Conservation (phyloP, 2,797 vertebrate genomes). For the Sphaeramia orbicularis region DNA sequence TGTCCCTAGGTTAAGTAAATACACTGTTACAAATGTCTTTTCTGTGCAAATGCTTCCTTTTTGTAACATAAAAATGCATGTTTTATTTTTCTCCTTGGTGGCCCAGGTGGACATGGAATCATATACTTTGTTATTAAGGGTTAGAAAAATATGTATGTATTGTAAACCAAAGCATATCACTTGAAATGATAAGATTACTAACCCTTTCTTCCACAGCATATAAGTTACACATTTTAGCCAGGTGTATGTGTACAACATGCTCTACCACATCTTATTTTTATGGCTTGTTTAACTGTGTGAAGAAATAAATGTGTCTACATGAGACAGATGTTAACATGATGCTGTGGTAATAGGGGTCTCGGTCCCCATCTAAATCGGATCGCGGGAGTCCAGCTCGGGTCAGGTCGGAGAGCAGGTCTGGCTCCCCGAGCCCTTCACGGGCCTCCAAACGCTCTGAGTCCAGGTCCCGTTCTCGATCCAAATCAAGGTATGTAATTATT, state of each 20-base stretch:
- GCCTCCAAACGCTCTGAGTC: slow-evolving; percentile 92
- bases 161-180: slow-evolving; percentile 47
- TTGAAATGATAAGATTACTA: slow-evolving; percentile 81
- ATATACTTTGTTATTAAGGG: slow-evolving; percentile 48
- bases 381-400: slow-evolving; percentile 90
- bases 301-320: slow-evolving; percentile 40
- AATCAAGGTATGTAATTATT: slow-evolving; percentile 88
- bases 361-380: slow-evolving; percentile 94
- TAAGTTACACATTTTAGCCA: slow-evolving; percentile 58
- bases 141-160: slow-evolving; percentile 54
- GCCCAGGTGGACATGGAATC: slow-evolving; percentile 89
- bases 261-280: slow-evolving; percentile 32
- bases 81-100: slow-evolving; percentile 88
- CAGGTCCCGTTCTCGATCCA: slow-evolving; percentile 91
- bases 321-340: slow-evolving; percentile 83
- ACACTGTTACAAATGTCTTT: slow-evolving; percentile 90
- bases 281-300: slow-evolving; percentile 43
- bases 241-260: slow-evolving; percentile 43
- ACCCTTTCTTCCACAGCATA: slow-evolving; percentile 92
- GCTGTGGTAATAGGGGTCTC: slow-evolving; percentile 92
- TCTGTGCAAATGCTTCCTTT: slow-evolving; percentile 89
- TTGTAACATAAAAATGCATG: slow-evolving; percentile 93
- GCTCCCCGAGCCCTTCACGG: slow-evolving; percentile 90
- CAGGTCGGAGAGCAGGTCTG: slow-evolving; percentile 93
- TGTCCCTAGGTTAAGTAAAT: slow-evolving; percentile 99